A percentile compares a stretch with the other conserved stretches of the same genome.
Conservation (phyloP, 2,797 vertebrate genomes). For the Toxotes lorentzi region DNA sequence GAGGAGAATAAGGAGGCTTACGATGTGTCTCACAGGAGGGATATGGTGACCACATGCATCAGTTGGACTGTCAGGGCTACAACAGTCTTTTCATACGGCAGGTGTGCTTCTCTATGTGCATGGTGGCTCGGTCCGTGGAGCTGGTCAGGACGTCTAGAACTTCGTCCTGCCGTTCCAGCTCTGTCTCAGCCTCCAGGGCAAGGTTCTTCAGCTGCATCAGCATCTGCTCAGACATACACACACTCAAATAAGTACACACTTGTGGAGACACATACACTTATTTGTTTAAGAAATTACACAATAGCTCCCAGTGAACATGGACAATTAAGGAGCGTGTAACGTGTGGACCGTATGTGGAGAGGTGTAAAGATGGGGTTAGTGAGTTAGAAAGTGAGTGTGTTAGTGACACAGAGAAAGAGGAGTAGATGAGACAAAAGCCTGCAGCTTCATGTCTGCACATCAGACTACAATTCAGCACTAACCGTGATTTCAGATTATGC, state of each 20-base stretch:
- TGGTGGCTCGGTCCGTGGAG: conserved; percentile 87
- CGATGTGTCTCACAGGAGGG: conserved; percentile 34
- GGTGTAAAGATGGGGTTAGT: conserved; percentile 40
- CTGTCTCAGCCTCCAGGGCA: conserved; percentile 91
- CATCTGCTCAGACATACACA: conserved; percentile 83
- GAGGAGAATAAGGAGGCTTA: conserved; percentile 40
- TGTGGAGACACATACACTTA: not conserved
- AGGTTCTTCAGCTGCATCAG: conserved; percentile 92
- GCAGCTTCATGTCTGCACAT: conserved; percentile 32
- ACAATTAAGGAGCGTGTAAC: conserved; percentile 45
- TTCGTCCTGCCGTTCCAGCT: conserved; percentile 94
- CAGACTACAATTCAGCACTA: conserved; percentile 26
- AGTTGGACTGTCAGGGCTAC: conserved; percentile 68
- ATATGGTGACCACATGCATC: conserved; percentile 1
- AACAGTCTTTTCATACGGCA: conserved; percentile 89
- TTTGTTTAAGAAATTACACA: conserved; percentile 46
- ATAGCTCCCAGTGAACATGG: conserved; percentile 5
- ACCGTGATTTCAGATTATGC: conserved; percentile 28
- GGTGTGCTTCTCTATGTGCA: conserved; percentile 90
- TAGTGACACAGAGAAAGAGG: conserved; percentile 15
- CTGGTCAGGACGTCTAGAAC: conserved; percentile 87
- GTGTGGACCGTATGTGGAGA: conserved; percentile 42
- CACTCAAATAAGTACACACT: not conserved
- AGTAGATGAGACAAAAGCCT: conserved; percentile 14
- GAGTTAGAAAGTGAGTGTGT: conserved; percentile 39